Evolutionary conservation across 30 jellyfish, hydroid and myxozoan species (phyloP).

Genomic region (Aurelia coerulea): DNA sequence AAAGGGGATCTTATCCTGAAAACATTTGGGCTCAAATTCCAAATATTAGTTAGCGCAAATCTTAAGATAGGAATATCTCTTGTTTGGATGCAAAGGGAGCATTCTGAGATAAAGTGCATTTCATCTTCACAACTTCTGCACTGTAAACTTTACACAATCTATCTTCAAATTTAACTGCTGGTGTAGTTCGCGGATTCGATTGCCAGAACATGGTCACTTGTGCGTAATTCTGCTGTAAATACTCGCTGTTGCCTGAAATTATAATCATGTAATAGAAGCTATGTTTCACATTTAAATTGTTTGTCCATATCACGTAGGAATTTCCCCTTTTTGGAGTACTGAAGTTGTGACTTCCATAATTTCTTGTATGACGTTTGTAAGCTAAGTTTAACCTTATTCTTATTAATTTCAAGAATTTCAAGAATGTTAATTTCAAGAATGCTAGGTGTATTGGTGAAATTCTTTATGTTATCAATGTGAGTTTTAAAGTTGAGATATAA

Average conservation of each 20-base stretch:
- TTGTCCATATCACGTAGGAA: too few species aligned
- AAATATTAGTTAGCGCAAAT: too few species aligned
- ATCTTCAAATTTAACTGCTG: neutral
- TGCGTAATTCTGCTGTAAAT: neutral
- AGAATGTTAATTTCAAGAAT: too few species aligned
- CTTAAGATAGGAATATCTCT: neutral
- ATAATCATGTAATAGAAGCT: neutral
- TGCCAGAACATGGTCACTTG: conserved; percentile 15
- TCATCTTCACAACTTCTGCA: neutral
- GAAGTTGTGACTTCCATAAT: conserved; percentile 11
- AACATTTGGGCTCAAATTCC: too few species aligned
- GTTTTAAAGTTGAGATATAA: neutral
- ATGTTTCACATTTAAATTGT: conserved; percentile 1
- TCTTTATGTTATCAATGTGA: neutral
- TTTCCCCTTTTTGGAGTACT: neutral
- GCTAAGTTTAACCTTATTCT: neutral
- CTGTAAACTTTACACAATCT: neutral
- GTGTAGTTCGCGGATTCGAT: conserved; percentile 3
- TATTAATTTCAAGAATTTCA: neutral
- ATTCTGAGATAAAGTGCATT: conserved; percentile 9
- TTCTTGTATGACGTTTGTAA: neutral
- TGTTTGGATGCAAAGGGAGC: neutral
- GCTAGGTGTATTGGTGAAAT: too few species aligned
- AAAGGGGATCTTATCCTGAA: too few species aligned
- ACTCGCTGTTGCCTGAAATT: neutral